phyloP scores from a whole-genome alignment of 1,140 invertebrate species.

The Pissodes strobi region DNA sequence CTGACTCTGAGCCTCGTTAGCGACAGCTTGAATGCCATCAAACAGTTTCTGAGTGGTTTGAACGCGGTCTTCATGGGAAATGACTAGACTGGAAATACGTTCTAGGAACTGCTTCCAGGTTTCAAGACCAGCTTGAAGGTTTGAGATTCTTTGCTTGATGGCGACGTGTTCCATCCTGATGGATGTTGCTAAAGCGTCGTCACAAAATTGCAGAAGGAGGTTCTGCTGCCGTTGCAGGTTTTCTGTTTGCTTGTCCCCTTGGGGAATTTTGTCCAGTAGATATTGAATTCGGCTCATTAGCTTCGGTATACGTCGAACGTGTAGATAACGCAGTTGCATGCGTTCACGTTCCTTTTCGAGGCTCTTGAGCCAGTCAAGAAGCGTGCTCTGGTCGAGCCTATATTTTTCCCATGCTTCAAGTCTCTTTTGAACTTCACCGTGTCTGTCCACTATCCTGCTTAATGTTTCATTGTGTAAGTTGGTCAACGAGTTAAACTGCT shows the following conservation, averaged over 20 bases:
- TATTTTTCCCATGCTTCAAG: conserved; percentile 83
- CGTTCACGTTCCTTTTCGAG: conserved; percentile 78
- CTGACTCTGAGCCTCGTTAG: conserved; percentile 56
- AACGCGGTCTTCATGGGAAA: conserved; percentile 63
- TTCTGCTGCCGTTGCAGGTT: conserved; percentile 69
- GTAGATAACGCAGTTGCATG: conserved; percentile 78
- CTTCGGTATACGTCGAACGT: conserved; percentile 73
- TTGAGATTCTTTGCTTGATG: conserved; percentile 73
- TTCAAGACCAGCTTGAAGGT: conserved; percentile 76
- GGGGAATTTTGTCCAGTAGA: conserved; percentile 69
- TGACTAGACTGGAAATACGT: conserved; percentile 65
- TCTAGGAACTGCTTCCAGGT: conserved; percentile 79
- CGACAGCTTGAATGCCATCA: conserved; percentile 62
- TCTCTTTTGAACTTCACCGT: conserved; percentile 72
- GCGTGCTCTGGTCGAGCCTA: conserved; percentile 69
- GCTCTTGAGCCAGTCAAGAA: conserved; percentile 79
- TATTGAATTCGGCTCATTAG: conserved; percentile 70
- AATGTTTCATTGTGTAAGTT: conserved; percentile 86
- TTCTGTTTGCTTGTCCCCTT: conserved; percentile 67
- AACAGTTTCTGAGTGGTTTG: conserved; percentile 63
- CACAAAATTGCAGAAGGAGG: conserved; percentile 71
- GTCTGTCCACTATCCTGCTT: conserved; percentile 77
- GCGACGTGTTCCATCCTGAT: conserved; percentile 80
- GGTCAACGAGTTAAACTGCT: conserved; percentile 78
- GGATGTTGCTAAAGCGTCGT: conserved; percentile 74